Base-by-base conservation (phyloP, 2,797 vertebrate genomes). In the Heliangelus exortis region DNA sequence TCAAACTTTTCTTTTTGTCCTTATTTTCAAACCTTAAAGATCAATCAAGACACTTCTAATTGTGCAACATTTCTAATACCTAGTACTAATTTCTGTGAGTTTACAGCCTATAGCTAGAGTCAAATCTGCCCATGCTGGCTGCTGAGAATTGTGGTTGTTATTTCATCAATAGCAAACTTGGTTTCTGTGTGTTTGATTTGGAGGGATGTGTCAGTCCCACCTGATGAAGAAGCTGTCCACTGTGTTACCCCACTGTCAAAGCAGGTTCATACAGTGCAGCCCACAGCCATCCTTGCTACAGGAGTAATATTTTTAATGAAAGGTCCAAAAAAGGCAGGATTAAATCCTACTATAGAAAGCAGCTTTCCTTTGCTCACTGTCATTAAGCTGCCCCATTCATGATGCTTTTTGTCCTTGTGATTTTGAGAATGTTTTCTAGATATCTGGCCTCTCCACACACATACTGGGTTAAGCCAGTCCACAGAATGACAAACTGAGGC, bases 401-500 rank as follows among this genome's bases (percentile, higher is more conserved):
- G 3, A 28, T 80, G 19, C 6, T 61, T 83, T 92, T 90, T 69
- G 15, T 63, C 66, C 58, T 50, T 41, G 15, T 63, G 79, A 78
- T 83, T 92, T 92, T 65, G 91, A 77, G 62, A 92, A 83, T 55
- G 33, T 45, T 93, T 90, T 87, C 39, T 48, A 89, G 91, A 85
- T 47, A 73, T 43, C 81, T 3, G 2, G 81, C 75, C 55, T 83
- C 33, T 63, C 61, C 36, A 45, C 16, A 5, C 66, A 31, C 22
- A 12, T 58, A 29, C 9, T n/a, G 34, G 17, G 21, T 73, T 65
- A 82, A 51, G 17, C 59, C 58, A 59, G 39, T 67, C 59, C 51
- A 69, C 29, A 90, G 71, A 81, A 55, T 36, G 48, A 33, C 86
- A 71, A 71, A 55, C 43, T 36, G 36, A 71, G 31, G 48, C 31